These are phyloP conservation scores for Podarcis muralis DNA, from an alignment of 2,113 vertebrate species.

Conservation along the genomic window DNA sequence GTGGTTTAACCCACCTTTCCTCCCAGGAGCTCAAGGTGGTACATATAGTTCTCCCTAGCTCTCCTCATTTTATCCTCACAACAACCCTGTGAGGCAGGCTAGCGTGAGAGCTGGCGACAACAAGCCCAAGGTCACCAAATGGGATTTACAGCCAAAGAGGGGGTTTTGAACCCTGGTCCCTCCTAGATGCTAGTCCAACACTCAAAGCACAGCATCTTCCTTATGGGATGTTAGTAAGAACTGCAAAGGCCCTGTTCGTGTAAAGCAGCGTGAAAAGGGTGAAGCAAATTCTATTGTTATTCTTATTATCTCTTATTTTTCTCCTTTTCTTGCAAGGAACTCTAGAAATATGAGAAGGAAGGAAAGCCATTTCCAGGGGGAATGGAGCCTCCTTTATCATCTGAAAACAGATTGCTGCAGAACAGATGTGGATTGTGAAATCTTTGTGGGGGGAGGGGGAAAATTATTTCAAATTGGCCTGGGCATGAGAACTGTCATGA, in stretches of 20 bases:
- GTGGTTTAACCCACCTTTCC: no score
- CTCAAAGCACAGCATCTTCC: no score
- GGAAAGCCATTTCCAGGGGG: slow-evolving; percentile 5
- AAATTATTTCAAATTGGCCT: slow-evolving; percentile 37
- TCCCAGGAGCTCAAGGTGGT: no score
- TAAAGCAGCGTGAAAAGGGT: not conserved
- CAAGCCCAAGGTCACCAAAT: no score
- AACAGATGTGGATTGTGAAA: slow-evolving; percentile 25
- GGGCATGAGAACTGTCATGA: slow-evolving; percentile 23
- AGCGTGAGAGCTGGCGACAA: no score
- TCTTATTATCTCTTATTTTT: not conserved
- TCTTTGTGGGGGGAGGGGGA: not conserved
- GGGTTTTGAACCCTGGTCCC: no score
- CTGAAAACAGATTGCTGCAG: slow-evolving; percentile 5
- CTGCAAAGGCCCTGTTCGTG: not conserved
- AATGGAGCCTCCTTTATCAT: not conserved
- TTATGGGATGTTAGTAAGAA: not conserved
- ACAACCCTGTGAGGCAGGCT: no score
- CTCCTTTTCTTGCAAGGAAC: not conserved
- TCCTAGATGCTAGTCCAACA: no score
- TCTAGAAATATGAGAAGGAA: slow-evolving; percentile 11
- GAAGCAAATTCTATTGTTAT: not conserved
- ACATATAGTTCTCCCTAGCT: no score
- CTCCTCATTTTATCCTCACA: no score
- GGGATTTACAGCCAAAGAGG: no score